These are phyloP conservation scores for Parambassis ranga DNA, from an alignment of 2,797 vertebrate species.

Conservation along the genomic window DNA sequence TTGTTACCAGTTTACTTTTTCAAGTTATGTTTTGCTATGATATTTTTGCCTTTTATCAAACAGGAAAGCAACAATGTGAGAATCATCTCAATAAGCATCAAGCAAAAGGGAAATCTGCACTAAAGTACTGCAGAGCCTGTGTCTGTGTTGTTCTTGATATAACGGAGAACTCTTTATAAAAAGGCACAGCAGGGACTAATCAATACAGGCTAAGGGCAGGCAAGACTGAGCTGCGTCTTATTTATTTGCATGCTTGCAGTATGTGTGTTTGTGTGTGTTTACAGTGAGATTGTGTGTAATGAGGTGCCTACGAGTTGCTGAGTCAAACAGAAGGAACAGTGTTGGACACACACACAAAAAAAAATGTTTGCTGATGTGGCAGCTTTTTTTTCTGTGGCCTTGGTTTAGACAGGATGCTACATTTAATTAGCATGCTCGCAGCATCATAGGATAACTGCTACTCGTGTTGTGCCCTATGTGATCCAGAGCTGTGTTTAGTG, in stretches of 20 bases:
- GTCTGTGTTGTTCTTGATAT: slow-evolving; percentile 20
- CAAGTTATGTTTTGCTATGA: slow-evolving; percentile 53
- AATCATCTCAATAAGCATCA: slow-evolving; percentile 4
- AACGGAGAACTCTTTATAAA: slow-evolving; percentile 15
- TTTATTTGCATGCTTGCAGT: slow-evolving; percentile 31
- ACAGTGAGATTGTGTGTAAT: slow-evolving; percentile 15
- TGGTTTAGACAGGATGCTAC: slow-evolving; percentile 23
- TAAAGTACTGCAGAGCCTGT: slow-evolving; percentile 11
- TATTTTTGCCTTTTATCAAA: slow-evolving; percentile 54
- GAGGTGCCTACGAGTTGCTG: slow-evolving; percentile 20
- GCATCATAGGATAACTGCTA: slow-evolving; percentile 19
- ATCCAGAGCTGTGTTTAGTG: slow-evolving; percentile 31
- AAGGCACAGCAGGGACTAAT: slow-evolving; percentile 34
- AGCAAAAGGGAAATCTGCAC: slow-evolving; percentile 31
- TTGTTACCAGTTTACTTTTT: slow-evolving; percentile 55
- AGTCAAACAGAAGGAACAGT: slow-evolving; percentile 41
- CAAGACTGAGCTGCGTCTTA: neutral
- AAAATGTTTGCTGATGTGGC: slow-evolving; percentile 41
- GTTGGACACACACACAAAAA: neutral
- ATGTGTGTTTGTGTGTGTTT: neutral
- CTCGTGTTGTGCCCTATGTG: slow-evolving; percentile 10
- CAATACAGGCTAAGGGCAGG: slow-evolving; percentile 13
- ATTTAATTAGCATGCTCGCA: slow-evolving; percentile 47
- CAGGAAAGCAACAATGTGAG: slow-evolving; percentile 48
- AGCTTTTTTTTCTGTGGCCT: slow-evolving; percentile 52